phyloP scores from a whole-genome alignment of 1,140 invertebrate species.

The Ericerus pela region DNA sequence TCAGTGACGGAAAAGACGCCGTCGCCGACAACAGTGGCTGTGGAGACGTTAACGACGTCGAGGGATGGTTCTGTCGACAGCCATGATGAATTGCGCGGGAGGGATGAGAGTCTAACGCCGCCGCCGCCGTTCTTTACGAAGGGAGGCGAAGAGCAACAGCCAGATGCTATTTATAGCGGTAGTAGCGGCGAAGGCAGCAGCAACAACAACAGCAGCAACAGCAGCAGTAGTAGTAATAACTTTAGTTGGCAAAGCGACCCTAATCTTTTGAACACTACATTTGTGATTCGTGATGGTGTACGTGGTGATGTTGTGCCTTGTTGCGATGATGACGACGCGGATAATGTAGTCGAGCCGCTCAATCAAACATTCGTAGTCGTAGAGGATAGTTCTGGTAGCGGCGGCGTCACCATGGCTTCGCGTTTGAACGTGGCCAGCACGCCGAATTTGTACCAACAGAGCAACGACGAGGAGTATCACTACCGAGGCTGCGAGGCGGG shows the following conservation, averaged over 20 bases:
- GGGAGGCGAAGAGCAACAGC: neutral
- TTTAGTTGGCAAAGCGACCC: slow-evolving; percentile 24
- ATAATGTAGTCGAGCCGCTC: too few species aligned
- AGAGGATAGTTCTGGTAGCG: neutral
- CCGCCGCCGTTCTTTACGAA: neutral
- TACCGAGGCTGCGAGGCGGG: slow-evolving; percentile 27
- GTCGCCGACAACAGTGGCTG: slow-evolving; percentile 13
- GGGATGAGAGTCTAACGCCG: neutral
- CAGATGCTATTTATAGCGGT: slow-evolving; percentile 1
- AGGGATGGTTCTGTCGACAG: neutral
- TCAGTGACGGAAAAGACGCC: slow-evolving; percentile 5
- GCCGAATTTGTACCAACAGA: slow-evolving; percentile 43
- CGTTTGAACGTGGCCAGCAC: slow-evolving; percentile 38
- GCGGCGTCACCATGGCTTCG: slow-evolving; percentile 24
- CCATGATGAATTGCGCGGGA: neutral
- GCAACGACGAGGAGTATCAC: slow-evolving; percentile 22
- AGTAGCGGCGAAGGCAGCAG: too few species aligned
- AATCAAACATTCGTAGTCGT: too few species aligned
- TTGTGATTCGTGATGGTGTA: neutral
- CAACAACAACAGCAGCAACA: slow-evolving; percentile 17
- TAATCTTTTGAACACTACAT: slow-evolving; percentile 20
- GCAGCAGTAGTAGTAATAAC: slow-evolving; percentile 25
- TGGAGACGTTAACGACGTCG: slow-evolving; percentile 14
- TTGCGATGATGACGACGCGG: too few species aligned
- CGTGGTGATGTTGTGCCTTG: too few species aligned